These are phyloP conservation scores for Varanus komodoensis DNA, from an alignment of 2,113 vertebrate species.

Conservation along the genomic window DNA sequence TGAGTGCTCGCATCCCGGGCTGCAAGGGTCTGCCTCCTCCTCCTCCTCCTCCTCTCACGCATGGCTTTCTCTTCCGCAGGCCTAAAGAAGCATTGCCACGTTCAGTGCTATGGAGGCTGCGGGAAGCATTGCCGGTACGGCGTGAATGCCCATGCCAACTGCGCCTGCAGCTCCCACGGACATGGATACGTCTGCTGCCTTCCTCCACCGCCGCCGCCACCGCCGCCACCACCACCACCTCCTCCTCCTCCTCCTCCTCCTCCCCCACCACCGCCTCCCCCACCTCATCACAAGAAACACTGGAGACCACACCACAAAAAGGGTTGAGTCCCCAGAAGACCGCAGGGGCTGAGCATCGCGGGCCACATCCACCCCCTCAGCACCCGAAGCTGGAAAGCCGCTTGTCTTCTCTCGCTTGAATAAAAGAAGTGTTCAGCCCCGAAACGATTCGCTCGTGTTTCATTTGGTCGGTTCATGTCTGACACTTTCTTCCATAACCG, in stretches of 20 bases:
- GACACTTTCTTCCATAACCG: not conserved
- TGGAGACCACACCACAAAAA: not conserved
- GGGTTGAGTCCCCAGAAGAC: not conserved
- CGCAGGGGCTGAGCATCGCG: not conserved
- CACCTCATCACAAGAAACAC: not conserved
- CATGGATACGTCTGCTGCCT: not conserved
- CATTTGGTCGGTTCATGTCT: not conserved
- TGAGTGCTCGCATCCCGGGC: not conserved
- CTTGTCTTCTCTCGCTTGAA: not conserved
- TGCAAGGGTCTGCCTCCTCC: not conserved
- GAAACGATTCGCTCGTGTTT: not conserved
- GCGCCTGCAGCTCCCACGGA: not conserved
- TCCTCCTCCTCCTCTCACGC: not conserved
- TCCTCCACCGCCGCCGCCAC: not conserved
- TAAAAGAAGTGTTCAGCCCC: not conserved
- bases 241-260: not conserved
- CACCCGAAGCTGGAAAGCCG: not conserved
- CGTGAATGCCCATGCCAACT: not conserved
- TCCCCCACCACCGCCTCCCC: not conserved
- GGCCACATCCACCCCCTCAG: not conserved
- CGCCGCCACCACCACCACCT: not conserved
- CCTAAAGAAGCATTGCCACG: not conserved
- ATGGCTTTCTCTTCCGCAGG: not conserved
- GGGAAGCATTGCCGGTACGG: not conserved
- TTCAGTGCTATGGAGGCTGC: not conserved